Evolutionary conservation across 64 coral and sea anemone genomes (phyloP).

Genomic region (Acropora yongei): DNA sequence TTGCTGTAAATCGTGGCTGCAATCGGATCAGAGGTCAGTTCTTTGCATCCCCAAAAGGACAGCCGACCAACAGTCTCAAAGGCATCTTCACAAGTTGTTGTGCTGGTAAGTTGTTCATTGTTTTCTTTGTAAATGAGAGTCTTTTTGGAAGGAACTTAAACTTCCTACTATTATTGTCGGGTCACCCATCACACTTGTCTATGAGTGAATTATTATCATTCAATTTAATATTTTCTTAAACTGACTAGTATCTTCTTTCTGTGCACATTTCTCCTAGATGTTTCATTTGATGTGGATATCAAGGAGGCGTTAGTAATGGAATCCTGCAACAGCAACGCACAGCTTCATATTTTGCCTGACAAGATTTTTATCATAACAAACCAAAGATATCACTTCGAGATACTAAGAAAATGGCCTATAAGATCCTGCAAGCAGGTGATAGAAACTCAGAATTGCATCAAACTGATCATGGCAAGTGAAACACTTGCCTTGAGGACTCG

Average conservation of each 20-base stretch:
- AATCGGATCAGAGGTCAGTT: background rate
- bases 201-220: too few relatives aligned
- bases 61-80: background rate
- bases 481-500: background rate
- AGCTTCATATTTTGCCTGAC: conserved; percentile 25
- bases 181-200: too few relatives aligned
- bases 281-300: conserved; percentile 30
- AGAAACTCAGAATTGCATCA: background rate
- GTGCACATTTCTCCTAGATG: background rate
- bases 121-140: background rate
- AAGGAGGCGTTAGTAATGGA: background rate
- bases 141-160: background rate
- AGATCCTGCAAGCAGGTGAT: background rate
- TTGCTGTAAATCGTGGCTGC: background rate
- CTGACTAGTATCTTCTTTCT: too few relatives aligned
- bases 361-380: conserved; percentile 10
- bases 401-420: conserved; percentile 9
- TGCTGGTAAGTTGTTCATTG: conserved; percentile 2
- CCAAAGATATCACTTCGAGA: conserved; percentile 16
- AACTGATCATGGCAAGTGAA: background rate
- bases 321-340: background rate
- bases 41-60: background rate
- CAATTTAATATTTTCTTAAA: too few relatives aligned
- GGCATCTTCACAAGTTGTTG: conserved; percentile 11
- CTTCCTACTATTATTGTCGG: too few relatives aligned